Evolutionary conservation across 2,113 vertebrate species (phyloP).

Genomic region (Lampris megalopsis): DNA sequence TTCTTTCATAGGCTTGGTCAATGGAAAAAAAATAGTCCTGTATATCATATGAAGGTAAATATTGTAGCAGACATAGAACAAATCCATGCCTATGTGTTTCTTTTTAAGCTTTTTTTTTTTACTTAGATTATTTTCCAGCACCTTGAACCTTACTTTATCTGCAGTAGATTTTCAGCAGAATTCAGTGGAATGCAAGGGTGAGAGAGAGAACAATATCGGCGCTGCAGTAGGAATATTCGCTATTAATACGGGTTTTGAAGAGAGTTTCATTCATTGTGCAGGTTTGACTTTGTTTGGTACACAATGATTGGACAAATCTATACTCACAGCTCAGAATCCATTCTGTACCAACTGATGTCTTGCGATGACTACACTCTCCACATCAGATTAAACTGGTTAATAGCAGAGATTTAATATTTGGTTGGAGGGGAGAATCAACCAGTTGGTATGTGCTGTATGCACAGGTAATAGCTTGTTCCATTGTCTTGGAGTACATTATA

Average conservation of each 20-base stretch:
- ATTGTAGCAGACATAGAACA: not conserved
- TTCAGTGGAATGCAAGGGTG: no score
- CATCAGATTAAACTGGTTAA: slow-evolving; percentile 6
- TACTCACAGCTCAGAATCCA: not conserved
- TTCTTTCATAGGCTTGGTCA: slow-evolving; percentile 2
- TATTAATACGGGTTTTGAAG: no score
- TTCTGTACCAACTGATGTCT: slow-evolving; percentile 28
- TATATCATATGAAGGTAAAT: not conserved
- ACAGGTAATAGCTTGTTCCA: not conserved
- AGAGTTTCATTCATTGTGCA: no score
- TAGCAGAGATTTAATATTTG: not conserved
- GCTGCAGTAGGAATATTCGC: no score
- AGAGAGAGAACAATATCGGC: no score
- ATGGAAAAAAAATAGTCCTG: not conserved
- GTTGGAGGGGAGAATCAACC: not conserved
- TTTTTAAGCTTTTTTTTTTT: not conserved
- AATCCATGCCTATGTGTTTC: not conserved
- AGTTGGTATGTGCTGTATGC: not conserved
- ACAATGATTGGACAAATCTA: no score
- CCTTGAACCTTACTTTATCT: not conserved
- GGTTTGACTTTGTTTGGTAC: no score
- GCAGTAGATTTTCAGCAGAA: not conserved
- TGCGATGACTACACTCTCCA: not conserved
- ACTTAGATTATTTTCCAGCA: not conserved
- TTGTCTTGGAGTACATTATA: not conserved